Conservation (phyloP, 2,888 invertebrate species). For the Apodemia mormo region DNA sequence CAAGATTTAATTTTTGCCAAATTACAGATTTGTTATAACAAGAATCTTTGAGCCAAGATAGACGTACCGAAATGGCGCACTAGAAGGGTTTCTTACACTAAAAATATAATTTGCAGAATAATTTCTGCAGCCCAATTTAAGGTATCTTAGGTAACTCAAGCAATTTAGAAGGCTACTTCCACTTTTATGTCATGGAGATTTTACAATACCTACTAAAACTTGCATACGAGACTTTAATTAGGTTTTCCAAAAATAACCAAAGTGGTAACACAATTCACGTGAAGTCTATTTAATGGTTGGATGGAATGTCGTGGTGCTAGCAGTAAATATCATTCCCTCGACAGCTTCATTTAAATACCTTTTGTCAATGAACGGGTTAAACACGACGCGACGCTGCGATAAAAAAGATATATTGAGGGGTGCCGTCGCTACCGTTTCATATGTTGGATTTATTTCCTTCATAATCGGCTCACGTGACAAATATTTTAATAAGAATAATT, state of each 20-base stretch:
- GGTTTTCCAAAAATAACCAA: conserved; percentile 39
- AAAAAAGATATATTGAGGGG: conserved; percentile 77
- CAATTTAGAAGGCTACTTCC: too few relatives aligned
- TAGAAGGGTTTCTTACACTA: too few relatives aligned
- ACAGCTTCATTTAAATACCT: conserved; percentile 82
- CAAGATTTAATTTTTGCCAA: too few relatives aligned
- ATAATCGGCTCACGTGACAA: conserved; percentile 67
- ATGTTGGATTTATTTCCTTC: conserved; percentile 53
- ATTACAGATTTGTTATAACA: too few relatives aligned
- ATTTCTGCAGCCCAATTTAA: too few relatives aligned
- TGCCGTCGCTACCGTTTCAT: conserved; percentile 56
- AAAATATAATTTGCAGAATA: too few relatives aligned
- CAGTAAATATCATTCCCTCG: conserved; percentile 75
- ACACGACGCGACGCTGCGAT: conserved; percentile 61
- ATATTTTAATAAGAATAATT: conserved; percentile 64
- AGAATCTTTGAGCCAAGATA: too few relatives aligned
- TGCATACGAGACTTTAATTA: conserved; percentile 16
- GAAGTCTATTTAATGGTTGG: conserved; percentile 57
- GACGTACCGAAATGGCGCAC: too few relatives aligned
- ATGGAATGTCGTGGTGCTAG: conserved; percentile 59
- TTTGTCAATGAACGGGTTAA: conserved; percentile 82
- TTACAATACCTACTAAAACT: background rate
- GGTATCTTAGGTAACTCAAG: too few relatives aligned
- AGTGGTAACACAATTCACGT: conserved; percentile 49
- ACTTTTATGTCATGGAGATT: background rate